Evolutionary conservation across 1,140 invertebrate species (phyloP), one percentile per base, ranked within the genome.

Genomic region (Cherax destructor): DNA sequence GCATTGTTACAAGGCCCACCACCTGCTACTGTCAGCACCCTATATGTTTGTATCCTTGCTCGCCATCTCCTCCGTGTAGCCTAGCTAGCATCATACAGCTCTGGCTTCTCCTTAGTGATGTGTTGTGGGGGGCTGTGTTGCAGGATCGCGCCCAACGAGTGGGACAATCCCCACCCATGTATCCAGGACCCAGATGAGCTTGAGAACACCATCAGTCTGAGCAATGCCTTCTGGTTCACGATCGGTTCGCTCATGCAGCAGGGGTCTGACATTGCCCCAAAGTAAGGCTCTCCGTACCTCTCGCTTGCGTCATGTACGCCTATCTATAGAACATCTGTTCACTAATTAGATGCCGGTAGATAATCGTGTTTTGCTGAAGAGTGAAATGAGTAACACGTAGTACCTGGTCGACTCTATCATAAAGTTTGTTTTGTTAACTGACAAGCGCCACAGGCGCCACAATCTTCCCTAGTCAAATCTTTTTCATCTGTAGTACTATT

Each of bases 221-320:
- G 96, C 94, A 97, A 97, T 94, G 94, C 94, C 11, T 93, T 93
- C 88, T 95, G 95, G 95, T 95, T 95, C 93, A 95, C 95, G 9
- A 94, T 95, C 80, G 95, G 95, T 41, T 95, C 94, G 50, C 93
- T 95, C 84, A 95, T 95, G 95, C 95, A 95, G 92, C 94, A 95
- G 91, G 97, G 97, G 95, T 97, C 97, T 94, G 97, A 98, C 96
- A 97, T 98, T 95, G 97, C 97, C 93, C 97, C 97, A 93, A 97
- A 96, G 96, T 96, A 95, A 95, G 95, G 21, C 18, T 41, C 47
- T 56, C 47, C 13, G 1, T 9, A 52, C 77, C 21, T 79, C 78
- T 69, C 6, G 98, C 97, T 13, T 21, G 61, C 61, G 61, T 65
- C 18, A 21, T 18, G 5, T 65, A 18, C 61, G 13, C 61, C 5